phyloP scores from a whole-genome alignment of 2,113 vertebrate species.

The Lipotes vexillifer region DNA sequence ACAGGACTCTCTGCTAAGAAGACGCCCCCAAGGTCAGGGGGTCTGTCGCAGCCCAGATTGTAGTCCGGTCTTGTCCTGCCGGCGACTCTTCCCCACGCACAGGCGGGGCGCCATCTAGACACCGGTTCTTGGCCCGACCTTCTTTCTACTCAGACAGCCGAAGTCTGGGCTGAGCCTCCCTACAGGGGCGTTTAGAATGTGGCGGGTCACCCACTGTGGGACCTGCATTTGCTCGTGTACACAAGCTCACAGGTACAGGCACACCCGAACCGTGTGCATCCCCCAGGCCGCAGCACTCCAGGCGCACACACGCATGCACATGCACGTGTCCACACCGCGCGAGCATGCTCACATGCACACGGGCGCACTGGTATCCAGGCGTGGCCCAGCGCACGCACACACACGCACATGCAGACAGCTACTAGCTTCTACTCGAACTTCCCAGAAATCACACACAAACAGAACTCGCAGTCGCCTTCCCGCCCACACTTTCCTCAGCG shows the following conservation, averaged over 20 bases:
- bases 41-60: background rate
- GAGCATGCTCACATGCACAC: constrained; percentile 45
- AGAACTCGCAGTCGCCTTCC: constrained; percentile 34
- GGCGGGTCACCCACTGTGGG: background rate
- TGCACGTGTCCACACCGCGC: constrained; percentile 55
- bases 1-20: background rate
- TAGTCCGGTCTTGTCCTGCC: background rate
- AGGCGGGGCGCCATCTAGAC: background rate
- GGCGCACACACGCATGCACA: constrained; percentile 40
- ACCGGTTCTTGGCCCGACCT: background rate
- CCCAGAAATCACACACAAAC: constrained; percentile 47
- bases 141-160: background rate
- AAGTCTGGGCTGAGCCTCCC: background rate
- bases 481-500: constrained; percentile 37
- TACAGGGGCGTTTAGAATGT: background rate
- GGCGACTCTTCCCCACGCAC: background rate
- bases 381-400: constrained; percentile 47
- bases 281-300: background rate
- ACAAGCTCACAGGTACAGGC: background rate
- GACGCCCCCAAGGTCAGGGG: background rate
- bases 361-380: constrained; percentile 57
- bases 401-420: constrained; percentile 42
- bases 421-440: constrained; percentile 60
- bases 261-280: background rate
- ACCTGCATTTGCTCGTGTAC: background rate